These are phyloP conservation scores for Smithornis capensis DNA, from an alignment of 2,113 vertebrate genomes.

Conservation along the genomic window DNA sequence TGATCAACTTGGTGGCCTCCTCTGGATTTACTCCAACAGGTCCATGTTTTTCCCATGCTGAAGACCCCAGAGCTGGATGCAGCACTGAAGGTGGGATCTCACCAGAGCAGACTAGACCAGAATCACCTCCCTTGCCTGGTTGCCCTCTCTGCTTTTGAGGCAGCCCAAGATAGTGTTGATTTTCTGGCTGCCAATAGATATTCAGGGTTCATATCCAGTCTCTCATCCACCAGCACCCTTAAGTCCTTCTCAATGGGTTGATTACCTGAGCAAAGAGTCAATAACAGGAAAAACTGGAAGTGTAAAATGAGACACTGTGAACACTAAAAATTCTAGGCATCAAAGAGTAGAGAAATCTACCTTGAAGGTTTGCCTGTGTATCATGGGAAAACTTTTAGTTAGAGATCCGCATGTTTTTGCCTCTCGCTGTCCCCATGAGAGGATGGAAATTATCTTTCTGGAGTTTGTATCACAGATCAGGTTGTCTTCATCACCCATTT, in stretches of 20 bases:
- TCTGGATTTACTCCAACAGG: background rate
- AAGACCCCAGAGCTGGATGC: background rate
- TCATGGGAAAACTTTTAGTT: background rate
- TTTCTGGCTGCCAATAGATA: background rate
- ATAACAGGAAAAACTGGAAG: background rate
- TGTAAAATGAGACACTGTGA: background rate
- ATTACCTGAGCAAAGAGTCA: background rate
- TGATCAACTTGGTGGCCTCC: background rate
- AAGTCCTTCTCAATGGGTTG: background rate
- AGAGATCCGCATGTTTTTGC: background rate
- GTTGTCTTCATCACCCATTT: background rate
- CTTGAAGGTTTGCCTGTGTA: background rate
- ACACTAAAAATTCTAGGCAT: background rate
- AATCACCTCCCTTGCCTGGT: background rate
- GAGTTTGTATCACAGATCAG: background rate
- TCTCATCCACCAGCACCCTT: background rate
- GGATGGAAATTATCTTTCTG: background rate
- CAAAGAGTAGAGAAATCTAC: background rate
- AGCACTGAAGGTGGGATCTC: background rate
- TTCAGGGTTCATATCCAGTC: background rate
- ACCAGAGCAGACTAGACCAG: background rate
- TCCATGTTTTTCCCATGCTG: background rate
- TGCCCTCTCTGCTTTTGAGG: background rate
- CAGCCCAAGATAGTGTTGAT: background rate
- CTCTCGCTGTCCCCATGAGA: background rate